Percentiles rank a stretch among this genome's conserved stretches.
These are phyloP conservation scores for Criorhina ranunculi DNA, from an alignment of 2,888 invertebrate genomes.

Conservation along the genomic window DNA sequence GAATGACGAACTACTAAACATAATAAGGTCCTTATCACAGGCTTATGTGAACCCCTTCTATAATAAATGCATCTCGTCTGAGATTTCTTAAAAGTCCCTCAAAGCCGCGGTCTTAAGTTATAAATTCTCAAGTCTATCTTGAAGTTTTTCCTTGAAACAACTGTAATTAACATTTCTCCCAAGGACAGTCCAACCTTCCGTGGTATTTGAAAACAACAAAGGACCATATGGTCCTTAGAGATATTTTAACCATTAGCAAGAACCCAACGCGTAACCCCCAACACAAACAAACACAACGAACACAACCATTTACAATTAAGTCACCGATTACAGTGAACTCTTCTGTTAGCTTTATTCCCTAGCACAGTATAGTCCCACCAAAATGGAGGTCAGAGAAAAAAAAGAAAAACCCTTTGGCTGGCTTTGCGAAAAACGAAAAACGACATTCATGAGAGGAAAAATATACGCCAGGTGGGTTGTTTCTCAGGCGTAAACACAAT, in stretches of 20 bases:
- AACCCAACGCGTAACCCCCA: neutral
- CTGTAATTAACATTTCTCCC: no score
- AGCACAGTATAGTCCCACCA: neutral
- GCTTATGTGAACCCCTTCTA: no score
- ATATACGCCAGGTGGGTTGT: neutral
- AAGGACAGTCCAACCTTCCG: no score
- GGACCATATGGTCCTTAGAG: no score
- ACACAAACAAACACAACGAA: neutral
- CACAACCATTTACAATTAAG: constrained; percentile 37
- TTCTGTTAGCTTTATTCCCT: constrained; percentile 30
- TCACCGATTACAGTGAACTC: constrained; percentile 9
- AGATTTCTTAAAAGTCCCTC: no score
- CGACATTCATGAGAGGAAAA: neutral
- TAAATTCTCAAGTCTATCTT: no score
- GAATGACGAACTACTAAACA: no score
- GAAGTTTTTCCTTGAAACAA: no score
- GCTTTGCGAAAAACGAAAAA: constrained; percentile 33
- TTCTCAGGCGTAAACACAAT: constrained; percentile 29
- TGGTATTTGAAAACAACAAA: no score
- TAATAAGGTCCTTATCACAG: no score
- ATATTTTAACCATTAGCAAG: neutral
- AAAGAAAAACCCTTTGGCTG: constrained; percentile 13
- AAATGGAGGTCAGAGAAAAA: constrained; percentile 4
- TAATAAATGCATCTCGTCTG: no score
- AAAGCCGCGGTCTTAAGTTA: no score